phyloP scores from a whole-genome alignment of 92 coral and sea anemone species.

The Muricea muricata region DNA sequence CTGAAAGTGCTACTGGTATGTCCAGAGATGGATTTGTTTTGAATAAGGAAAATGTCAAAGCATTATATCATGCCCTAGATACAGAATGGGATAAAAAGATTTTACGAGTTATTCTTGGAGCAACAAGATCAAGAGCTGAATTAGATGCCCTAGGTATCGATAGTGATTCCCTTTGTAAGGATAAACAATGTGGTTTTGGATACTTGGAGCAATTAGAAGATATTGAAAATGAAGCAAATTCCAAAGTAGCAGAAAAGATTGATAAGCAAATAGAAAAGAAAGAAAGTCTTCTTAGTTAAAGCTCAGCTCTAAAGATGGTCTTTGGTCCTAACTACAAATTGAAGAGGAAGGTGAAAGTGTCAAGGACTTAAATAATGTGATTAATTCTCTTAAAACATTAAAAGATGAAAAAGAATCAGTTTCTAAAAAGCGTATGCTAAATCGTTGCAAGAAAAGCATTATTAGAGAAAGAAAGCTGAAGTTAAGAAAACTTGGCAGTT shows the following conservation, averaged over 20 bases:
- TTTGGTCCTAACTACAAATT: constrained; percentile 18
- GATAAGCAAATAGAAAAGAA: constrained; percentile 36
- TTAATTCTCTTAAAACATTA: constrained; percentile 34
- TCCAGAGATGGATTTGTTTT: constrained; percentile 1
- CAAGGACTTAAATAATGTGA: constrained; percentile 18
- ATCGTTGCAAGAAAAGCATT: constrained; percentile 41
- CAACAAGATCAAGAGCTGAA: constrained; percentile 35
- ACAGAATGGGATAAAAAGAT: constrained; percentile 43
- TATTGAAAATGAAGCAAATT: constrained; percentile 30
- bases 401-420: constrained; percentile 28
- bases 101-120: constrained; percentile 23
- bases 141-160: constrained; percentile 33
- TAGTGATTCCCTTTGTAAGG: constrained; percentile 41
- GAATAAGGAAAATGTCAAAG: constrained; percentile 26
- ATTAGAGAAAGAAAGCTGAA: constrained; percentile 35
- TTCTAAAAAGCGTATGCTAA: constrained; percentile 34
- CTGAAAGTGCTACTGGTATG: background rate
- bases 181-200: constrained; percentile 19
- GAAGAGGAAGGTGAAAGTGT: constrained; percentile 8
- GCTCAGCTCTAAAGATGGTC: constrained; percentile 14
- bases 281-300: constrained; percentile 6
- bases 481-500: constrained; percentile 40
- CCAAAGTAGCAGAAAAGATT: constrained; percentile 16
- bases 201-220: constrained; percentile 25
- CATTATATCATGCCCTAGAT: constrained; percentile 13